Evolutionary conservation across 2,888 invertebrate genomes (phyloP), one percentile per base, ranked within the genome.

Genomic region (Pheosia gnoma): DNA sequence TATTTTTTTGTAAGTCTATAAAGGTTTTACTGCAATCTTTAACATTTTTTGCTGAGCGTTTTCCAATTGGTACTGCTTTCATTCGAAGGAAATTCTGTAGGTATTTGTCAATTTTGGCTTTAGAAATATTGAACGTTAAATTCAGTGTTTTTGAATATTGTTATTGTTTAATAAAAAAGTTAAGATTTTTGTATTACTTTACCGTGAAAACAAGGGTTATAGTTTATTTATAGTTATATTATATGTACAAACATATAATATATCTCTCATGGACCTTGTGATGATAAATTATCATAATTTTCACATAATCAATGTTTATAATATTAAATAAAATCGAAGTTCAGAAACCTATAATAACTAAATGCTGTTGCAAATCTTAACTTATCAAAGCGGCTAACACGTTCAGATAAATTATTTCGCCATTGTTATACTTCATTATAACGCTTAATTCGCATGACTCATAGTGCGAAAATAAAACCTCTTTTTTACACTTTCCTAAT

Each of bases 401-500:
- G 74, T 68, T 68, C 67, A 75, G 68, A 73, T 69, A 65, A 71
- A 73, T 77, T 69, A 73, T 71, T 75, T 66, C 71, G 72, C 73
- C 75, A 83, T 83, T 82, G 82, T 80, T 78, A 74, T 72, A 71
- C 67, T 65, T 67, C 67, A 65, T 25, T 25, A 25, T 63, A 67
- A 59, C 57, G 57, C 72, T 78, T 74, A 72, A 77, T 70, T 71
- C 64, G 58, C 39, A 62, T 86, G 83, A 85, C 79, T 89, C 86
- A 88, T 75, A 73, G 75, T 72, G 78, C 77, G 71, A 79, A 84
- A 84, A 82, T 82, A 82, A 80, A 83, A 79, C 69, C 65, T 76
- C 79, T 84, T 85, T 86, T 86, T 82, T 59, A 55, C 80, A 73
- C 66, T 65, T 68, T 66, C 70, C 74, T 90, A 86, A 90, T 89